Evolutionary conservation across 2,888 invertebrate genomes (phyloP).

Genomic region (Platycnemis pennipes): DNA sequence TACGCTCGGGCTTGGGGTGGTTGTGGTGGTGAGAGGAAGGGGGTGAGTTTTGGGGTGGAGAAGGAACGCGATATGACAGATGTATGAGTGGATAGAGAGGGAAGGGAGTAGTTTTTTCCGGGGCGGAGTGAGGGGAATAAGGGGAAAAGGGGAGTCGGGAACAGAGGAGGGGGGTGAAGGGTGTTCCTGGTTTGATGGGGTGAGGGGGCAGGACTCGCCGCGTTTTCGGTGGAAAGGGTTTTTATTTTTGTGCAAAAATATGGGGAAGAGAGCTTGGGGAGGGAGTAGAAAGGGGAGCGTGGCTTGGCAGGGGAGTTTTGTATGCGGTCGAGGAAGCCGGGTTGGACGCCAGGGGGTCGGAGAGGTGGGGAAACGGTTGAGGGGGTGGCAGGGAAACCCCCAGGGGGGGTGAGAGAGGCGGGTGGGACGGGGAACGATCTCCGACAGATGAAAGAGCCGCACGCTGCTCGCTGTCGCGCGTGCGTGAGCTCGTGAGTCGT

Average conservation of each 20-base stretch:
- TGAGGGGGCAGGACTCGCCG: not conserved
- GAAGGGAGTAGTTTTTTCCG: not conserved
- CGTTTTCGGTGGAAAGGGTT: not conserved
- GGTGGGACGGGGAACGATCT: not conserved
- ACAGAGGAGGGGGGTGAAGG: not conserved
- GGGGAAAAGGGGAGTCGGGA: not conserved
- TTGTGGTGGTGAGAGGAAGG: not conserved
- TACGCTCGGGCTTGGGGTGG: not conserved
- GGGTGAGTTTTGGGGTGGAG: not conserved
- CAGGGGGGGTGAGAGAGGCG: not conserved
- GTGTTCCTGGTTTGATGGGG: not conserved
- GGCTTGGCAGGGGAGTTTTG: constrained; percentile 30
- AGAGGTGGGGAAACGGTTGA: not conserved
- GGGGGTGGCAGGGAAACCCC: not conserved
- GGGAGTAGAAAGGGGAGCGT: not conserved
- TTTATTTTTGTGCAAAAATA: not conserved
- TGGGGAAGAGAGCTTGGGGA: not conserved
- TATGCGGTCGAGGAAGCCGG: not conserved
- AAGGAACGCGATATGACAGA: constrained; percentile 62
- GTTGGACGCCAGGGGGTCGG: not conserved
- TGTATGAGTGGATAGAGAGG: constrained; percentile 45
- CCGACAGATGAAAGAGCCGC: constrained; percentile 64
- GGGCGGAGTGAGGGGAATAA: not conserved
- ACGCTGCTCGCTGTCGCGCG: constrained; percentile 44
- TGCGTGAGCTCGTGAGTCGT: constrained; percentile 51